Base-by-base conservation (phyloP, 2,888 invertebrate genomes). In the Pheosia gnoma region DNA sequence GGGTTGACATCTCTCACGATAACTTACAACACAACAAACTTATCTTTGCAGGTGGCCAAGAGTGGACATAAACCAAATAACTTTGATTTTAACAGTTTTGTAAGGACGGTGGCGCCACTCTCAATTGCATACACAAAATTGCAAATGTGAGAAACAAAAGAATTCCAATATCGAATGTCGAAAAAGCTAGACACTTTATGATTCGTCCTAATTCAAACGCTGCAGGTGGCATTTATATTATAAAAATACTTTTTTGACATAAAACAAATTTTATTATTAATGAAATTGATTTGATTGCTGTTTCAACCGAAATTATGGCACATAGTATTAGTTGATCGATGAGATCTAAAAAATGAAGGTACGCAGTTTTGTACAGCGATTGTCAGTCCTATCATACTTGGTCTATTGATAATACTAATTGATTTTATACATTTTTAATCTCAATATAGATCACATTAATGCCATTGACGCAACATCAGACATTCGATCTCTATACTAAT, bases 181-280 rank as follows among this genome's bases (percentile, higher is more conserved):
- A 82, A 85, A 85, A 85, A 84, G 64, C 59, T 65, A 58, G 71
- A 71, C 60, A 69, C 80, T 83, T 83, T 82, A 82, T 73, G 79
- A 64, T 78, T 72, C 72, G 63, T 56, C 78, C 63, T 70, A 73
- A 79, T 74, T 72, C 73, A 60, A 58, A 70, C 89, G 63, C 89
- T 62, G 71, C 90, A 86, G 90, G 90, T 86, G 86, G 86, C 71
- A 72, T 80, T 13, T 75, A 65, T 75, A 84, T 83, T 25, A 85
- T 85, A 82, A 75, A 62, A 80, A 77, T 83, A 78, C 80, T 80
- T 82, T 75, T 47, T 47, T n/a, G n/a, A 9, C 6, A 47, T n/a
- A 3, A 47, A n/a, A 3, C 43, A 45, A n/a, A n/a, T n/a, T n/a
- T 47, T 47, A n/a, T 47, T 47, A n/a, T 4, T 47, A 47, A 3